A percentile compares a stretch with the other conserved stretches of the same genome.
Evolutionary conservation across 2,113 vertebrate genomes (phyloP).

Genomic region (Lipotes vexillifer): DNA sequence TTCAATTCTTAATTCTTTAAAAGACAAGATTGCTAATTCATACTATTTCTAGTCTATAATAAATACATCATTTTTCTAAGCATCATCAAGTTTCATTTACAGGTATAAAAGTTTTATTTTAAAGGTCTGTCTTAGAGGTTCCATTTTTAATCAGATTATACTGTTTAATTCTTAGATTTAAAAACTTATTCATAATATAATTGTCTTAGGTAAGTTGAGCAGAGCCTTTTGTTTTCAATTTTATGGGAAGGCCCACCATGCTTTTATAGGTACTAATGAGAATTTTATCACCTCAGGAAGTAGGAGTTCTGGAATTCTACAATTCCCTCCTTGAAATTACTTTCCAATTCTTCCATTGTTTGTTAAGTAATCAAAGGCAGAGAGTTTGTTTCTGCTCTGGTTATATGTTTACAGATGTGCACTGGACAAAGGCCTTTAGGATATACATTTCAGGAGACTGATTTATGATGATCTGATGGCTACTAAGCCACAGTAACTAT

Average conservation of each 20-base stretch:
- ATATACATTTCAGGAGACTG: not conserved
- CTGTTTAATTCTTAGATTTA: not conserved
- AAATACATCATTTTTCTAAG: not conserved
- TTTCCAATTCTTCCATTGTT: not conserved
- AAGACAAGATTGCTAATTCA: not conserved
- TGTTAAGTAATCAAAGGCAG: not conserved
- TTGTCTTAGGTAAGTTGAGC: not conserved
- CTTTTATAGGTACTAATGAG: not conserved
- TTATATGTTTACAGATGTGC: not conserved
- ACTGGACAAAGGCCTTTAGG: not conserved
- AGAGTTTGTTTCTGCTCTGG: not conserved
- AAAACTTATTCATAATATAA: not conserved
- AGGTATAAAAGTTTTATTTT: constrained; percentile 12
- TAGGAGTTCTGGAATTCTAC: not conserved
- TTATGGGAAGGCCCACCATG: not conserved
- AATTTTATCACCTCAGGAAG: not conserved
- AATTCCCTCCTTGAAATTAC: not conserved
- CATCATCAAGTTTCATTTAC: not conserved
- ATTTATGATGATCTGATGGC: not conserved
- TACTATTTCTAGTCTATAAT: not conserved
- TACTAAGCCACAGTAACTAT: not conserved
- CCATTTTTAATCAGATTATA: constrained; percentile 9
- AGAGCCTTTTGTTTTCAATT: not conserved
- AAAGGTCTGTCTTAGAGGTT: not conserved
- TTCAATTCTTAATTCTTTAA: not conserved